Evolutionary conservation across 2,797 vertebrate species (phyloP).

Genomic region (Phyllotis vaccarum): DNA sequence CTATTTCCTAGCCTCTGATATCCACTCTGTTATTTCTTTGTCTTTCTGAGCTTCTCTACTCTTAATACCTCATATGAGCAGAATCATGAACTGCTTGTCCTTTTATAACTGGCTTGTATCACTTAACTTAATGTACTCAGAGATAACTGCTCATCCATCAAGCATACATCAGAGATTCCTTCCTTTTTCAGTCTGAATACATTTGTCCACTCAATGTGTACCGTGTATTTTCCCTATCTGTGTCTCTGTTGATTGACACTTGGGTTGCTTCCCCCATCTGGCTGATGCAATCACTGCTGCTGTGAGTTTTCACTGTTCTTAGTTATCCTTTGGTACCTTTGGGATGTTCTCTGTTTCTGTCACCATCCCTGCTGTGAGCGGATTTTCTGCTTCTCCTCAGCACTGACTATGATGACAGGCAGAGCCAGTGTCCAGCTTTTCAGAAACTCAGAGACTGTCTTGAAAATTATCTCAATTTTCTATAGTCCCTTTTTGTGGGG

Average conservation of each 20-base stretch:
- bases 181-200: not conserved
- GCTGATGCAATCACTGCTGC: not conserved
- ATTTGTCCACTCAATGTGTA: not conserved
- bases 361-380: no score
- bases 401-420: not conserved
- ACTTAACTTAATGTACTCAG: not conserved
- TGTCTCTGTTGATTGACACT: not conserved
- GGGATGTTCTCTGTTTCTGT: not conserved
- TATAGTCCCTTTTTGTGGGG: not conserved
- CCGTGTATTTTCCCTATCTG: not conserved
- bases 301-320: not conserved
- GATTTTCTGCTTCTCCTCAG: not conserved
- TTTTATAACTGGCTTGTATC: not conserved
- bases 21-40: not conserved
- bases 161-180: not conserved
- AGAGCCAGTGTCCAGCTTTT: not conserved
- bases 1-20: no score
- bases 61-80: not conserved
- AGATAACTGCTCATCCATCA: not conserved
- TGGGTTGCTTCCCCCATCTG: not conserved
- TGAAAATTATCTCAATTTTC: not conserved
- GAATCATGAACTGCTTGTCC: not conserved
- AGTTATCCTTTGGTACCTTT: not conserved
- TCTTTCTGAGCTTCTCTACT: not conserved
- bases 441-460: not conserved